phyloP scores from a whole-genome alignment of 2,113 vertebrate species.

The Neogale vison region DNA sequence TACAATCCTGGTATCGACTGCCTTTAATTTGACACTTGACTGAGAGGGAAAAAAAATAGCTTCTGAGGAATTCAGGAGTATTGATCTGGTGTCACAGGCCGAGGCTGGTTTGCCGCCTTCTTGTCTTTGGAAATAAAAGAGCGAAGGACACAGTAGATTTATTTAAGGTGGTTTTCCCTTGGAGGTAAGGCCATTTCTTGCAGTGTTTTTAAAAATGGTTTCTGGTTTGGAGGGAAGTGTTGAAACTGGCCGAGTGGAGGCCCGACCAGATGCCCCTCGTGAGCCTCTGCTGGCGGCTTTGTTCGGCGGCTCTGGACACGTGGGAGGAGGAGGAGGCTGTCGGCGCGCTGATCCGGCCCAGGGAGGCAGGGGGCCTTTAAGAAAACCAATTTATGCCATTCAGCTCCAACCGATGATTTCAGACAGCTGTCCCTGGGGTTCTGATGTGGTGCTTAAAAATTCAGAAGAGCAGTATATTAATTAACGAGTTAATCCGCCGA shows the following conservation, averaged over 20 bases:
- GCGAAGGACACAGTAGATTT: not conserved
- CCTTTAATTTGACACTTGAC: constrained; percentile 81
- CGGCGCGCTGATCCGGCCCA: fast-evolving
- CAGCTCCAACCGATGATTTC: not conserved
- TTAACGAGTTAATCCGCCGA: not conserved
- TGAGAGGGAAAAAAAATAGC: constrained; percentile 62
- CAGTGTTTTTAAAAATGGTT: not conserved
- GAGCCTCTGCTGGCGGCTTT: not conserved
- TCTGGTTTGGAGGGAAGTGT: not conserved
- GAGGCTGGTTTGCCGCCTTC: not conserved
- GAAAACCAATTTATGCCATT: not conserved
- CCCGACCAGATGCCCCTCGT: fast-evolving
- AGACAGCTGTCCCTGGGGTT: not conserved
- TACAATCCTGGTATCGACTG: constrained; percentile 72
- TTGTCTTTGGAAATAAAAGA: fast-evolving
- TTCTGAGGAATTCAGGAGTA: constrained; percentile 52
- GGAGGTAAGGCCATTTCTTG: not conserved
- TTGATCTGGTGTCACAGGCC: constrained; percentile 57
- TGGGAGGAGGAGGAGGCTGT: fast-evolving
- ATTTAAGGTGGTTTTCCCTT: not conserved
- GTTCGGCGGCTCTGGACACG: not conserved
- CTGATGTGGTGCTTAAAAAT: fast-evolving
- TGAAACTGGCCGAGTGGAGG: fast-evolving
- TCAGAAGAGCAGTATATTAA: not conserved
- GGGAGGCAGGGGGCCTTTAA: not conserved